Conservation (phyloP, 2,113 vertebrate species). For the Bubo bubo region DNA sequence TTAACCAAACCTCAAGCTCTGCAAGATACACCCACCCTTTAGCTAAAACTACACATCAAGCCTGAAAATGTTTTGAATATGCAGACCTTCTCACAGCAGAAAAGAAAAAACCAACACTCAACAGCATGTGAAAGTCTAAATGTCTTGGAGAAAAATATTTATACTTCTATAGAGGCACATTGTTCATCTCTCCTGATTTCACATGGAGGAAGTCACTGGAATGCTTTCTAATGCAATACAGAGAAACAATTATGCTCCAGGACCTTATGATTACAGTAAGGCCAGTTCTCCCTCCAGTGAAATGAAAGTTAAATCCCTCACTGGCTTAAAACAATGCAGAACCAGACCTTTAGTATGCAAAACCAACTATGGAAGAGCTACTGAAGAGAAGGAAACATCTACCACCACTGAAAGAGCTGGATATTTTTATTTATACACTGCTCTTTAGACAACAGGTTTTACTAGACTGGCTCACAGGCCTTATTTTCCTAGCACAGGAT, state of each 20-base stretch:
- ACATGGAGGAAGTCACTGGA: neutral
- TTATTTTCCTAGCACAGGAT: conserved; percentile 25
- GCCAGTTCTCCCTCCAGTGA: neutral
- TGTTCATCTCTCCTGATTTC: neutral
- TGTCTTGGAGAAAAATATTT: conserved; percentile 29
- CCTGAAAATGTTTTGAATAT: conserved; percentile 16
- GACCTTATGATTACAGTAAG: neutral
- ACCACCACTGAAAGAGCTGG: neutral
- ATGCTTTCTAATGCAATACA: neutral
- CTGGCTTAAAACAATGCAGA: neutral
- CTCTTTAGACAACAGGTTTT: neutral
- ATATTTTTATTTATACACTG: neutral
- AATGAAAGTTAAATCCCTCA: neutral
- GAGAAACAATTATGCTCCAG: neutral
- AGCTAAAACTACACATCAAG: neutral
- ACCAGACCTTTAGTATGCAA: neutral
- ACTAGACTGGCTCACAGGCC: neutral
- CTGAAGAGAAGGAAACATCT: neutral
- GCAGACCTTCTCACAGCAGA: neutral
- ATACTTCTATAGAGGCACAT: neutral
- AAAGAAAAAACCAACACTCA: neutral
- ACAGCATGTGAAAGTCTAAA: neutral
- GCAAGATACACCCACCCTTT: conserved; percentile 3
- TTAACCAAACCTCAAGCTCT: conserved; percentile 24
- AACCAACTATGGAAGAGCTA: neutral